Percentiles rank a stretch among this genome's conserved stretches.
phyloP scores from a whole-genome alignment of 2,888 invertebrate species.

The Drosophila subsilvestris region DNA sequence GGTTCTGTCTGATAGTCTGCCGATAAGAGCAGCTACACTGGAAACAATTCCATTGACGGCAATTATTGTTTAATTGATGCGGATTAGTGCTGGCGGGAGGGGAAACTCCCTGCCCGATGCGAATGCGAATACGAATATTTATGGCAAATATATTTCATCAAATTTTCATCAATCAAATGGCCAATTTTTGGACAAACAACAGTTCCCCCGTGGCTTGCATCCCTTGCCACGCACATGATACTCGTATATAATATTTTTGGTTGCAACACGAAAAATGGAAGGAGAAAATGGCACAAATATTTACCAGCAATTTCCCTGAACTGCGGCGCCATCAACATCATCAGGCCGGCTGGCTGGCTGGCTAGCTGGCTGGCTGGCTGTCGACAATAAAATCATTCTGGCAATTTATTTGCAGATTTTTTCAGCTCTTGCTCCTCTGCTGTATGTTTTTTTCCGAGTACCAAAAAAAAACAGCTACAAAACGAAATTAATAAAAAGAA shows the following conservation, averaged over 20 bases:
- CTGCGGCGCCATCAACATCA: constrained; percentile 39
- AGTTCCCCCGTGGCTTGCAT: neutral
- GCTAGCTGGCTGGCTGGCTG: constrained; percentile 35
- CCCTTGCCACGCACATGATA: neutral
- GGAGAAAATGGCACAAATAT: constrained; percentile 41
- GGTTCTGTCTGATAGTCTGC: neutral
- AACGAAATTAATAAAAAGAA: constrained; percentile 46
- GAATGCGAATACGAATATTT: constrained; percentile 16
- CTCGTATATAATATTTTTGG: constrained; percentile 9
- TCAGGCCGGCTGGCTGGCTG: constrained; percentile 38
- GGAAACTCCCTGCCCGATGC: neutral
- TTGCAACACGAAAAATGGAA: constrained; percentile 6
- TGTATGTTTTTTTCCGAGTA: neutral
- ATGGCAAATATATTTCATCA: constrained; percentile 44
- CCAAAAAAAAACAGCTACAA: constrained; percentile 20
- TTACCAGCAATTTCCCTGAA: constrained; percentile 41
- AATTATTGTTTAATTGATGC: constrained; percentile 27
- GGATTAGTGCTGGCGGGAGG: constrained; percentile 8
- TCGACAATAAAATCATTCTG: constrained; percentile 47
- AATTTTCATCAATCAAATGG: constrained; percentile 48
- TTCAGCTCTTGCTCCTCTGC: constrained; percentile 17
- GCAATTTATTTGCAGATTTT: constrained; percentile 44
- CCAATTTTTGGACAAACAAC: constrained; percentile 42
- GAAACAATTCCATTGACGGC: neutral
- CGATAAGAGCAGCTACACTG: neutral